Evolutionary conservation across 2,888 invertebrate genomes (phyloP).

Genomic region (Elmis aenea): DNA sequence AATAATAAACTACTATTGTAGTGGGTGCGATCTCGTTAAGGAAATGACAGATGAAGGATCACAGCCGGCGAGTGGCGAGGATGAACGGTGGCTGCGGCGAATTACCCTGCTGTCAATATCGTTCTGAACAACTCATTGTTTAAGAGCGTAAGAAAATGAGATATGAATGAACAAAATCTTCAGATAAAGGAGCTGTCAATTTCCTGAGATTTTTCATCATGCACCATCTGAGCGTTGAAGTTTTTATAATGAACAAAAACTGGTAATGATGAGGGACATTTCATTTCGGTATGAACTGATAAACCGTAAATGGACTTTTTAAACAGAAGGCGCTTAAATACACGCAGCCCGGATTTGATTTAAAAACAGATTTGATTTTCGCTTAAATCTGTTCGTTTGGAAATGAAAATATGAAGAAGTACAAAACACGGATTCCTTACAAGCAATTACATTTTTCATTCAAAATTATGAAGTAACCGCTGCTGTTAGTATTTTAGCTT

Average conservation of each 20-base stretch:
- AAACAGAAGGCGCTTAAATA: no score
- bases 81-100: conserved; percentile 45
- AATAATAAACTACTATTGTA: no score
- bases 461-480: no score
- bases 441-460: no score
- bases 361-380: no score
- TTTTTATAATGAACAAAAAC: conserved; percentile 48
- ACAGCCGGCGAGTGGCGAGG: conserved; percentile 33
- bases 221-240: conserved; percentile 45
- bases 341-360: no score
- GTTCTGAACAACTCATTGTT: conserved; percentile 37
- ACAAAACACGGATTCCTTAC: no score
- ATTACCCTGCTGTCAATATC: conserved; percentile 43
- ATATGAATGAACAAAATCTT: conserved; percentile 47
- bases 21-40: conserved; percentile 46
- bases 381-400: no score
- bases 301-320: conserved; percentile 43
- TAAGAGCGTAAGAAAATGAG: conserved; percentile 45
- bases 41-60: conserved; percentile 44
- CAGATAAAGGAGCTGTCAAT: conserved; percentile 49
- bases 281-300: conserved; percentile 40
- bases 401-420: no score
- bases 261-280: conserved; percentile 45
- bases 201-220: conserved; percentile 48
- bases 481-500: no score